Evolutionary conservation across 2,888 invertebrate species (phyloP).

Genomic region (Scaptomyza cyrtandrae): DNA sequence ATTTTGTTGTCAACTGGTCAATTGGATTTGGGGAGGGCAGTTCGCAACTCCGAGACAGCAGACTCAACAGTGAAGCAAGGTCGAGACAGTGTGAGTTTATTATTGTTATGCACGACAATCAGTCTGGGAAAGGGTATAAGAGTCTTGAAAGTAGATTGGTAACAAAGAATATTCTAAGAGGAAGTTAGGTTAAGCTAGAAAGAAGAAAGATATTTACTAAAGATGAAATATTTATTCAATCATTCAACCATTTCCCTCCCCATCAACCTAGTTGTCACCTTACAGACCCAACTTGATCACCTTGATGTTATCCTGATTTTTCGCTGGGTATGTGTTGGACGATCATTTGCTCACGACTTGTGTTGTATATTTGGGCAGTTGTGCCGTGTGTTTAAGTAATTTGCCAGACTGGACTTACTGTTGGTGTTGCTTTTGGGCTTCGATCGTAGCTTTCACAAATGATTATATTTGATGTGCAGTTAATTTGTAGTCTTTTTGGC

Average conservation of each 20-base stretch:
- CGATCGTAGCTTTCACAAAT: constrained; percentile 80
- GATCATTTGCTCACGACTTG: not conserved
- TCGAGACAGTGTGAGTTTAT: constrained; percentile 66
- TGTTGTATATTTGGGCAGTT: constrained; percentile 42
- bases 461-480: constrained; percentile 83
- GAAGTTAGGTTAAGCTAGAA: not conserved
- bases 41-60: constrained; percentile 13
- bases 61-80: constrained; percentile 49
- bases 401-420: constrained; percentile 62
- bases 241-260: too few species aligned
- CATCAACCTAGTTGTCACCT: not conserved
- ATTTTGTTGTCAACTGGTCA: constrained; percentile 83
- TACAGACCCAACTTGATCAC: not conserved
- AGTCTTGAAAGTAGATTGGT: not conserved
- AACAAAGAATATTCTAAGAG: not conserved
- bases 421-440: constrained; percentile 46
- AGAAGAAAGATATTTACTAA: not conserved
- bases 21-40: constrained; percentile 48
- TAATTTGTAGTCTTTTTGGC: constrained; percentile 77
- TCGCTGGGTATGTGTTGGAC: constrained; percentile 15
- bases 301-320: not conserved
- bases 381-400: constrained; percentile 74
- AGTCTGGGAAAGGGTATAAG: constrained; percentile 39
- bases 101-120: constrained; percentile 43
- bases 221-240: not conserved